These are phyloP conservation scores for Enteromius argenteus DNA, from an alignment of 2,797 vertebrate genomes.

Conservation along the genomic window DNA sequence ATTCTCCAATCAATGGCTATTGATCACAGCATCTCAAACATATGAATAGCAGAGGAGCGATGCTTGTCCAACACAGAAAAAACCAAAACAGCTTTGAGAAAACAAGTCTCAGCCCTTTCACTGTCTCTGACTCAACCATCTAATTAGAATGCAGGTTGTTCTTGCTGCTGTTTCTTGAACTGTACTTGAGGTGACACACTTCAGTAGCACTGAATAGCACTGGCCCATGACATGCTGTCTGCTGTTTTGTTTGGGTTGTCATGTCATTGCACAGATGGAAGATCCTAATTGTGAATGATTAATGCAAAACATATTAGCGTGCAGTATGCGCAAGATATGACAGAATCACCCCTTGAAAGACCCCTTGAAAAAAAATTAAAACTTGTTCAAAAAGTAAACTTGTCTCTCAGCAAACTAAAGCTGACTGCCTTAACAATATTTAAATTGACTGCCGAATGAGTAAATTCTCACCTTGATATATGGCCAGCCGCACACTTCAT, in stretches of 20 bases:
- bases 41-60: constrained; percentile 55
- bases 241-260: constrained; percentile 30
- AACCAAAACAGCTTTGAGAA: not conserved
- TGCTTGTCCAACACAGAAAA: constrained; percentile 34
- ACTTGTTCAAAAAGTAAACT: not conserved
- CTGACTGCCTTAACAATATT: not conserved
- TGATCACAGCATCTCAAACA: constrained; percentile 57
- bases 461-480: not conserved
- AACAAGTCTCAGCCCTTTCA: constrained; percentile 8
- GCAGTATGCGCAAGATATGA: not conserved
- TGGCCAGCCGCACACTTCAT: not conserved
- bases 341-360: constrained; percentile 1
- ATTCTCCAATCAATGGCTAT: constrained; percentile 57
- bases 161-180: not conserved
- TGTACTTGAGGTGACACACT: constrained; percentile 4
- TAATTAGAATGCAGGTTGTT: constrained; percentile 28
- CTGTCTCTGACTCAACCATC: constrained; percentile 6
- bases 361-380: constrained; percentile 63
- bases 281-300: constrained; percentile 25
- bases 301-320: constrained; percentile 6
- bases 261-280: constrained; percentile 28
- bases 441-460: not conserved
- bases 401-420: not conserved
- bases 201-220: constrained; percentile 13
- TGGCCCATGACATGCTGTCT: constrained; percentile 4